Conservation (phyloP, 2,888 invertebrate genomes). For the Theodoxus fluviatilis region DNA sequence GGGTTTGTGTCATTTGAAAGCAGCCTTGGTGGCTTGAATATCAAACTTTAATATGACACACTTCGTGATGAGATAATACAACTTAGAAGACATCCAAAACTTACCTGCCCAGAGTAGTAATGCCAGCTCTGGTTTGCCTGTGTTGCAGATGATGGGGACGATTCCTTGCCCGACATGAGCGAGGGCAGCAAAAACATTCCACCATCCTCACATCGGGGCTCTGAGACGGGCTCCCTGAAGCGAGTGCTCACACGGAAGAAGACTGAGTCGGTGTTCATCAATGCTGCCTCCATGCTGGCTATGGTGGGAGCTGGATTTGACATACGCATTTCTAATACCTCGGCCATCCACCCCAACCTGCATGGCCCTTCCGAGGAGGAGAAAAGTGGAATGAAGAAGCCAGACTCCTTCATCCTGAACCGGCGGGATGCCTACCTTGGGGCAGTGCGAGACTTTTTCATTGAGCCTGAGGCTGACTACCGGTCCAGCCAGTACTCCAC, state of each 20-base stretch:
- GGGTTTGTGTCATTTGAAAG: too few relatives aligned
- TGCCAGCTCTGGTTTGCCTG: too few relatives aligned
- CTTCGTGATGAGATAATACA: too few relatives aligned
- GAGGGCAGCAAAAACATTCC: slow-evolving; percentile 50
- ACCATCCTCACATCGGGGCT: slow-evolving; percentile 22
- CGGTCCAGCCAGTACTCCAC: slow-evolving; percentile 46
- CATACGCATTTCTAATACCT: slow-evolving; percentile 80
- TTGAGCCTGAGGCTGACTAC: slow-evolving; percentile 55
- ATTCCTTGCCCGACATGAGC: slow-evolving; percentile 61
- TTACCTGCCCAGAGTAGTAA: too few relatives aligned
- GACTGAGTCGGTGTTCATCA: slow-evolving; percentile 77
- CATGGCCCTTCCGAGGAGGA: slow-evolving; percentile 37
- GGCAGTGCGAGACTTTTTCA: slow-evolving; percentile 60
- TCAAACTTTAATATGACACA: too few relatives aligned
- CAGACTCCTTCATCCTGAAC: slow-evolving; percentile 54
- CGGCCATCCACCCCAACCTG: slow-evolving; percentile 55
- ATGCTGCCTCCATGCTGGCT: slow-evolving; percentile 89
- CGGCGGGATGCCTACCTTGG: slow-evolving; percentile 61
- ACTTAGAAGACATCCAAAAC: too few relatives aligned
- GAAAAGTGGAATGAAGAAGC: slow-evolving; percentile 37
- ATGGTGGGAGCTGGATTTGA: slow-evolving; percentile 90
- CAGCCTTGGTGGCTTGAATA: too few relatives aligned
- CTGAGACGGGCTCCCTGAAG: slow-evolving; percentile 32
- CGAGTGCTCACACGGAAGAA: slow-evolving; percentile 44
- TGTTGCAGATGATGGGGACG: slow-evolving; percentile 64